A percentile compares a stretch with the other conserved stretches of the same genome.
Conservation (phyloP, 2,888 invertebrate species). For the Hirtodrosophila alboralis region DNA sequence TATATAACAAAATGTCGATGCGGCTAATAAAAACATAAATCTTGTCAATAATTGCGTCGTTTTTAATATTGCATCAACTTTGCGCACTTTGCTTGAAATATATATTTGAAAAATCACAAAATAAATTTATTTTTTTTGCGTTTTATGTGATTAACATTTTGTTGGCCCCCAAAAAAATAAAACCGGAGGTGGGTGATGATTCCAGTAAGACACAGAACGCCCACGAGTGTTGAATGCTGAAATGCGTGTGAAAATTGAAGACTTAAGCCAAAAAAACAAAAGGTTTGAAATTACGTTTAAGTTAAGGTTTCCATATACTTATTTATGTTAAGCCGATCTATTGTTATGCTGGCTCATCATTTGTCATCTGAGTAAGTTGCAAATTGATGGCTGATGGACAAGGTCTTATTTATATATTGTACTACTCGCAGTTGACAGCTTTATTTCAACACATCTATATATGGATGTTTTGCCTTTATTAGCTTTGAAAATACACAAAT, state of each 20-base stretch:
- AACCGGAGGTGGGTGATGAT: slow-evolving; percentile 49
- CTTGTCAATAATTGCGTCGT: slow-evolving; percentile 61
- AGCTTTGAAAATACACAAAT: slow-evolving; percentile 52
- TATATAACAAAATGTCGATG: slow-evolving; percentile 71
- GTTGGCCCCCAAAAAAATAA: slow-evolving; percentile 49
- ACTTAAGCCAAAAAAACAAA: slow-evolving; percentile 41
- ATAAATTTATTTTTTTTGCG: slow-evolving; percentile 36
- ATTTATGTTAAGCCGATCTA: slow-evolving; percentile 54
- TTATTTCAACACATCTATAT: slow-evolving; percentile 52
- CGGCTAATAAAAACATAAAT: slow-evolving; percentile 69
- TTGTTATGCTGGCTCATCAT: slow-evolving; percentile 64
- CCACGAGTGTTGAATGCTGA: slow-evolving; percentile 54
- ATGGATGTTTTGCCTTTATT: slow-evolving; percentile 52
- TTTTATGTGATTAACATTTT: slow-evolving; percentile 63
- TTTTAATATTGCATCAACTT: slow-evolving; percentile 56
- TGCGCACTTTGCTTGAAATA: slow-evolving; percentile 61
- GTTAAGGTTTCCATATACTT: slow-evolving; percentile 20
- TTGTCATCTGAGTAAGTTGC: slow-evolving; percentile 50
- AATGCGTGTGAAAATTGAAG: slow-evolving; percentile 65
- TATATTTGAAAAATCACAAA: slow-evolving; percentile 39
- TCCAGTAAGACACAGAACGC: slow-evolving; percentile 48
- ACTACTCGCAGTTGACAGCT: slow-evolving; percentile 50
- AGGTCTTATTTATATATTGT: slow-evolving; percentile 25
- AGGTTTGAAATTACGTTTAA: slow-evolving; percentile 17
- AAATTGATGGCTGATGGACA: slow-evolving; percentile 46